phyloP scores from a whole-genome alignment of 2,797 vertebrate genomes.

The Xenopus petersii region DNA sequence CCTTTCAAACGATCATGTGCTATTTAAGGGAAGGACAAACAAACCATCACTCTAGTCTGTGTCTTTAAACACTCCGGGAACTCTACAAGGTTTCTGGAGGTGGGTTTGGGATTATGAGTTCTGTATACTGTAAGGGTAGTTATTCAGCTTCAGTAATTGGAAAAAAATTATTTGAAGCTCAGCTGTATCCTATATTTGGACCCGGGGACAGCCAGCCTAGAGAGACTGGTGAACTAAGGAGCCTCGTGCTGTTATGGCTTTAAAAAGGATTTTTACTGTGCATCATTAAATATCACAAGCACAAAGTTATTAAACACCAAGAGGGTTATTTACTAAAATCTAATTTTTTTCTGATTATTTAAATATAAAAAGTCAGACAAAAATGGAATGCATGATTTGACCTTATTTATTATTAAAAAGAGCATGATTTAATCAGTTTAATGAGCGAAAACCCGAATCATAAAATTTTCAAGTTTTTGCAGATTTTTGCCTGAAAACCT shows the following conservation, averaged over 20 bases:
- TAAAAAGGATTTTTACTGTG: neutral
- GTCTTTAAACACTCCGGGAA: neutral
- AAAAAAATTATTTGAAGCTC: neutral
- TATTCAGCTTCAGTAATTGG: neutral
- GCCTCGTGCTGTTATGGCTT: neutral
- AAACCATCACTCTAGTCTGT: neutral
- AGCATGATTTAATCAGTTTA: too few species aligned
- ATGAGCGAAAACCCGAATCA: too few species aligned
- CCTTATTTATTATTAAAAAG: too few species aligned
- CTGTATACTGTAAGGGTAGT: neutral
- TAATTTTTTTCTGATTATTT: too few species aligned
- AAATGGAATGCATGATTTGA: too few species aligned
- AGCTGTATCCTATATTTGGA: neutral
- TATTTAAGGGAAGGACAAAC: too few species aligned
- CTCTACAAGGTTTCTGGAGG: neutral
- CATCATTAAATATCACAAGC: slow-evolving; percentile 1
- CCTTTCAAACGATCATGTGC: too few species aligned
- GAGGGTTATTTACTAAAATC: too few species aligned
- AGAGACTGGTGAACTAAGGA: neutral
- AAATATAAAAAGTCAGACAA: too few species aligned
- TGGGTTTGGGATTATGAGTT: neutral
- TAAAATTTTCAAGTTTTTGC: too few species aligned
- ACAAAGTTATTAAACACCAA: neutral
- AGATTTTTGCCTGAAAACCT: too few species aligned
- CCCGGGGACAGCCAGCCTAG: neutral